phyloP scores from a whole-genome alignment of 2,888 invertebrate species.

The Patella caerulea region DNA sequence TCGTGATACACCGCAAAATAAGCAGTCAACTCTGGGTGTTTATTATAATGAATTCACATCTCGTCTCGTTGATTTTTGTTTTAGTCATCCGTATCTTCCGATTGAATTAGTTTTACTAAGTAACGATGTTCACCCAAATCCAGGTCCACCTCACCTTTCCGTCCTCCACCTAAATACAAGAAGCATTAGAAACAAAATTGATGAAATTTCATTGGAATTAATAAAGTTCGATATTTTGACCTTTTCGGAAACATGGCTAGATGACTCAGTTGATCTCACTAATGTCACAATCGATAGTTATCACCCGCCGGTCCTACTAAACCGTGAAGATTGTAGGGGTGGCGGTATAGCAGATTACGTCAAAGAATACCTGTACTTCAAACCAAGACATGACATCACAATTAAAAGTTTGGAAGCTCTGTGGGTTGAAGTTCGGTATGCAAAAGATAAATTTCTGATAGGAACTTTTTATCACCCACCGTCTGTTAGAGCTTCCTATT shows the following conservation, averaged over 20 bases:
- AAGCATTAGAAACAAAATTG: not conserved
- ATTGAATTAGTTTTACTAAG: no score
- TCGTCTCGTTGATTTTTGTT: no score
- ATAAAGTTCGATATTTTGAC: not conserved
- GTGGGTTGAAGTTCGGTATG: not conserved
- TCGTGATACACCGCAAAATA: no score
- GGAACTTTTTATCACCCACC: not conserved
- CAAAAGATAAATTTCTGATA: not conserved
- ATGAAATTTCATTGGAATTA: no score
- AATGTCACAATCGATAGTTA: not conserved
- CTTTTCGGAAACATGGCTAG: constrained; percentile 3
- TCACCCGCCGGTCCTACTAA: not conserved
- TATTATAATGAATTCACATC: no score
- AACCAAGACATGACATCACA: constrained; percentile 2
- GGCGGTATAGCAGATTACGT: not conserved
- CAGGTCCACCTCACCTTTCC: not conserved
- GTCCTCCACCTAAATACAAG: not conserved
- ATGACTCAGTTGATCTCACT: not conserved
- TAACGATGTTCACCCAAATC: not conserved
- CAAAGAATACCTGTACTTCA: not conserved
- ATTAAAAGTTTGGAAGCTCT: not conserved
- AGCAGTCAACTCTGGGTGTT: no score
- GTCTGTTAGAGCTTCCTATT: not conserved
- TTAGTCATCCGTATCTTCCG: no score
- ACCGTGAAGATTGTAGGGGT: not conserved